Evolutionary conservation across 2,888 invertebrate genomes (phyloP).

Genomic region (Stenoptilia bipunctidactyla): DNA sequence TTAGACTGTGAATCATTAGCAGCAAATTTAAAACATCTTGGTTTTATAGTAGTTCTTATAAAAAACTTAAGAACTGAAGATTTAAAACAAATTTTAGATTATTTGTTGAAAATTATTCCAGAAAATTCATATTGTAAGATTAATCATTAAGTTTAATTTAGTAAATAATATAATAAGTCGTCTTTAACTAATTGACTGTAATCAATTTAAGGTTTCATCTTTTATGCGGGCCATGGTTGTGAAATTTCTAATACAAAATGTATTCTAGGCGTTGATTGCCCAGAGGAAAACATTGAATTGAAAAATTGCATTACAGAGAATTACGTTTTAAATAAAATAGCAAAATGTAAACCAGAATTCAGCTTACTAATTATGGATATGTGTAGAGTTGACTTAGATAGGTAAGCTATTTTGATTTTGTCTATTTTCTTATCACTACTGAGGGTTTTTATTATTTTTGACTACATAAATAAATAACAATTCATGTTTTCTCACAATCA

Average conservation of each 20-base stretch:
- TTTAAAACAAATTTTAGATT: conserved; percentile 31
- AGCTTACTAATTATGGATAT: conserved; percentile 68
- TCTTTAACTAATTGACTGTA: neutral
- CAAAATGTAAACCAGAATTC: conserved; percentile 50
- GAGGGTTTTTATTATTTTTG: too few species aligned
- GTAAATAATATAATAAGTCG: too few species aligned
- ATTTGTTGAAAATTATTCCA: conserved; percentile 34
- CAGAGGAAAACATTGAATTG: conserved; percentile 39
- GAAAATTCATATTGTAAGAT: conserved; percentile 60
- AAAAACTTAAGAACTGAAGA: conserved; percentile 34
- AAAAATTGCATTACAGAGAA: conserved; percentile 59
- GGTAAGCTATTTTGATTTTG: conserved; percentile 24
- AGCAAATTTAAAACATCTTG: conserved; percentile 35
- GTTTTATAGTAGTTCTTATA: conserved; percentile 43
- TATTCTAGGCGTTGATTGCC: conserved; percentile 60
- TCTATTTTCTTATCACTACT: neutral
- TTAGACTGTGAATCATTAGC: conserved; percentile 51
- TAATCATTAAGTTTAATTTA: conserved; percentile 1
- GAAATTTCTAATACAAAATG: conserved; percentile 60
- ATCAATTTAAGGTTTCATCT: conserved; percentile 53
- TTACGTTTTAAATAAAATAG: conserved; percentile 46
- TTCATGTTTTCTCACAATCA: too few species aligned
- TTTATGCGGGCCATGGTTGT: conserved; percentile 71
- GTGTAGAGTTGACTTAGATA: conserved; percentile 62
- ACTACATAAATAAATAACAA: neutral